Percentiles rank a stretch among this genome's conserved stretches.
phyloP scores from a whole-genome alignment of 2,797 vertebrate genomes.

The Jordanella pulchra region DNA sequence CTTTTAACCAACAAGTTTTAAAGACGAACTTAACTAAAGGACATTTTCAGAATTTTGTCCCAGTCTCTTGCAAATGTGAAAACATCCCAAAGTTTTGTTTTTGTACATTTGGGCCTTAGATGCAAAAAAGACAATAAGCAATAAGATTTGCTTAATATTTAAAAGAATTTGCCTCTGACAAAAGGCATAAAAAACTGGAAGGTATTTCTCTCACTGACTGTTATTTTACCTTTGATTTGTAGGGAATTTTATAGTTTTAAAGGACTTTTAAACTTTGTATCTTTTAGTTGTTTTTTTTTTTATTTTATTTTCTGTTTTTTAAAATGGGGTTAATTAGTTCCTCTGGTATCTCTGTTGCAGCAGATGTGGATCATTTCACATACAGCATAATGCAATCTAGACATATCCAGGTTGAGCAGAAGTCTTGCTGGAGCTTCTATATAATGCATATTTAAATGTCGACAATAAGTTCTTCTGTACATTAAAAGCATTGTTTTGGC shows the following conservation, averaged over 20 bases:
- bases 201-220: neutral
- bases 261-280: neutral
- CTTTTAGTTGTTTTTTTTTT: neutral
- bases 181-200: too few species aligned
- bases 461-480: too few species aligned
- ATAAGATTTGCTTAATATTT: neutral
- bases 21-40: conserved; percentile 46
- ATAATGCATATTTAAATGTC: too few species aligned
- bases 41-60: conserved; percentile 20
- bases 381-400: too few species aligned
- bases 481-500: too few species aligned
- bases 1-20: conserved; percentile 61
- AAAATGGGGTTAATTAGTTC: neutral
- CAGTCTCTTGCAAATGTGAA: conserved; percentile 13
- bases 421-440: too few species aligned
- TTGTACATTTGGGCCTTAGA: conserved; percentile 1
- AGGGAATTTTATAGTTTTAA: neutral
- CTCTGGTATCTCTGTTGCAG: too few species aligned
- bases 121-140: too few species aligned
- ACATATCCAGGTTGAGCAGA: too few species aligned
- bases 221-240: neutral
- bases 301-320: neutral
- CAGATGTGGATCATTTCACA: too few species aligned
- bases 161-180: too few species aligned
- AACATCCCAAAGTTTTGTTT: conserved; percentile 14